Evolutionary conservation across 2,113 vertebrate genomes (phyloP).

Genomic region (Cyanoramphus novaezelandiae): DNA sequence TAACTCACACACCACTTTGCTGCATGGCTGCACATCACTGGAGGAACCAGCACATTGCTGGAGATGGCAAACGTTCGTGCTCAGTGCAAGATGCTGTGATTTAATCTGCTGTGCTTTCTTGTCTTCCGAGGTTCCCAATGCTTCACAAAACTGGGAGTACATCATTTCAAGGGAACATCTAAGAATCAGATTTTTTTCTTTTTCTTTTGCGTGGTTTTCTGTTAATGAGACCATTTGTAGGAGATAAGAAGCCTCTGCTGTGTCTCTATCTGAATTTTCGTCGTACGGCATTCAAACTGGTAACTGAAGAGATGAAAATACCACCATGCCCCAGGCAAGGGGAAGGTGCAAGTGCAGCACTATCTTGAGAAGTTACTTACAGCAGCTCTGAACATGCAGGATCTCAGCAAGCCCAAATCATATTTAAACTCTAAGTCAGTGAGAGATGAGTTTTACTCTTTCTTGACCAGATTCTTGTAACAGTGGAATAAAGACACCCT

Average conservation of each 20-base stretch:
- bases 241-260: background rate
- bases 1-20: background rate
- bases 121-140: background rate
- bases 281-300: background rate
- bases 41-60: background rate
- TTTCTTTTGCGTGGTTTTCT: background rate
- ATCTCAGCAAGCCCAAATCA: background rate
- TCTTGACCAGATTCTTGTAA: background rate
- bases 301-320: background rate
- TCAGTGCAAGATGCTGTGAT: background rate
- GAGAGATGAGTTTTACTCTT: background rate
- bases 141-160: background rate
- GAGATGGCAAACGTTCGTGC: background rate
- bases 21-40: background rate
- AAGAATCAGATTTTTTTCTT: background rate
- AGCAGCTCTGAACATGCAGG: background rate
- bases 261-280: background rate
- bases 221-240: background rate
- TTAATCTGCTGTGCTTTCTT: rapidly evolving
- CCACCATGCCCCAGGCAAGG: background rate
- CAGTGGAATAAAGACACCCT: background rate
- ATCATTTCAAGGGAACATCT: background rate
- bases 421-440: rapidly evolving
- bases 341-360: background rate
- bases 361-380: background rate